Base-by-base conservation (phyloP, 2,113 vertebrate genomes). In the Amazona guildingii region DNA sequence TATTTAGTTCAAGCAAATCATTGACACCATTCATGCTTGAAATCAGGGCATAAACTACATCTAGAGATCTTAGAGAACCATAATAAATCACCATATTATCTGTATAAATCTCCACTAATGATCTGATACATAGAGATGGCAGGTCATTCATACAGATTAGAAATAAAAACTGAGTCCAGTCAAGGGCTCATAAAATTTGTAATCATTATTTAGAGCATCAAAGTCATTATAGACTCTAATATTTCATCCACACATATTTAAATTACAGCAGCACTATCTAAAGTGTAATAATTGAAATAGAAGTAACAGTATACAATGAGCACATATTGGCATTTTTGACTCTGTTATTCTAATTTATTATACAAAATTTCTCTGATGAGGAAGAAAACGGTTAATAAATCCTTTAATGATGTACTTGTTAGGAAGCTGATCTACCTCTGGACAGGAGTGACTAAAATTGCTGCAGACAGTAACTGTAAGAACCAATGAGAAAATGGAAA, bases 81-180 rank as follows among this genome's bases (percentile, higher is more conserved):
- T 66, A 94, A 88, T 92, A 91, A 94, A 95, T 94, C 66, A 92
- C 31, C 14, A n/a, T 63, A 88, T 91, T 86, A 92, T 91, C 85
- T 86, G 10, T 75, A 82, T 90, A 92, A 95, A 90, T 88, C 68
- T 86, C 37, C n/a, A 59, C 39, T 97, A 94, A 94, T 88, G 29
- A 94, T 86, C 24, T 90, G 64, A 86, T 94, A 46, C 16, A 5
- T 54, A 74, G 81, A 63, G 29, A 94, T 52, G 78, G 7, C 48
- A 92, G 73, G 69, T 76, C 41, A 95, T 94, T 97, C 57, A 86
- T 92, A 74, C 13, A 82, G 33, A 92, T 96, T 94, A 94, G 41
- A 92, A 90, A 90, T 64, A 92, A 97, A 94, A 94, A 59, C 54
- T 73, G n/a, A 61, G 48, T 55, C 44, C 18, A 43, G 62, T 86